phyloP scores from a whole-genome alignment of 1,140 invertebrate species.

The Steinernema feltiae region DNA sequence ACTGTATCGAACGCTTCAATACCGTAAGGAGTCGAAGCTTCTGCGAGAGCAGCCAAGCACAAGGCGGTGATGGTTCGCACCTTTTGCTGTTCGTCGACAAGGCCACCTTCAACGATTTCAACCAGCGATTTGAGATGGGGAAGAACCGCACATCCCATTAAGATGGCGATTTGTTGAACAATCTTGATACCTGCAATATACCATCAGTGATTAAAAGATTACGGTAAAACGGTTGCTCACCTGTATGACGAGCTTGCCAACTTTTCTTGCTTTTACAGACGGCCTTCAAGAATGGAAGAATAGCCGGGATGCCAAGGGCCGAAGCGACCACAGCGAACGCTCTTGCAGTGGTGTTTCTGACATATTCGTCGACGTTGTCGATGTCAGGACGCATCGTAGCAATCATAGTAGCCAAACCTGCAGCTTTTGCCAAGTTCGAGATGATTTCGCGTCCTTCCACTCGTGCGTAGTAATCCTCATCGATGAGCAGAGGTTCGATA shows the following conservation, averaged over 20 bases:
- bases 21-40: constrained; percentile 97
- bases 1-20: constrained; percentile 99
- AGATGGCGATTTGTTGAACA: constrained; percentile 97
- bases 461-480: constrained; percentile 99
- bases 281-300: constrained; percentile 95
- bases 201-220: constrained; percentile 7
- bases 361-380: constrained; percentile 99
- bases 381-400: constrained; percentile 99
- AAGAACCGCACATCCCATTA: constrained; percentile 99
- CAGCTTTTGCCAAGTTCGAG: constrained; percentile 97
- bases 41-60: constrained; percentile 81
- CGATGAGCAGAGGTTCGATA: constrained; percentile 95
- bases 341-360: constrained; percentile 94
- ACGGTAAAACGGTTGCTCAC: constrained; percentile 57
- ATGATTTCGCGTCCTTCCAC: constrained; percentile 98
- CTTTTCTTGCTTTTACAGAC: constrained; percentile 98
- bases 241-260: constrained; percentile 98
- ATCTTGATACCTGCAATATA: constrained; percentile 77
- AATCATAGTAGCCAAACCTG: constrained; percentile 99
- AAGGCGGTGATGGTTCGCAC: constrained; percentile 92
- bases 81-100: constrained; percentile 71
- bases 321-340: constrained; percentile 99
- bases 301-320: constrained; percentile 90
- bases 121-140: constrained; percentile 95
- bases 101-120: constrained; percentile 93